Conservation (phyloP, 2,113 vertebrate genomes). For the Corynorhinus townsendii region DNA sequence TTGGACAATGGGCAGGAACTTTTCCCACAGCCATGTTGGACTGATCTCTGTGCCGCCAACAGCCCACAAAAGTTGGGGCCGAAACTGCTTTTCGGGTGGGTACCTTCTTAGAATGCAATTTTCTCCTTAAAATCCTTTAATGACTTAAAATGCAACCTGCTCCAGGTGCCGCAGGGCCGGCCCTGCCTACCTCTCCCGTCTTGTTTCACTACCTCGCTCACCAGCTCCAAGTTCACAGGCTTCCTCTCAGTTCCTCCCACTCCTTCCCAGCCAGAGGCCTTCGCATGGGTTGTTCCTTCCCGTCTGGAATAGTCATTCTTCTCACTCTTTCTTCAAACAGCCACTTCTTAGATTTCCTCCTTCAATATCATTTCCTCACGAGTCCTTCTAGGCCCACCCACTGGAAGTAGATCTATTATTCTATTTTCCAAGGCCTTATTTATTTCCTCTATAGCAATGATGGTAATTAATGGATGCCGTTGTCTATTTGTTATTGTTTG, state of each 20-base stretch:
- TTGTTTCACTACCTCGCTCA: neutral
- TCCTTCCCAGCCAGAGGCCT: neutral
- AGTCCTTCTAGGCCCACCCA: neutral
- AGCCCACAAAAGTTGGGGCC: neutral
- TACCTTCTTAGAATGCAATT: neutral
- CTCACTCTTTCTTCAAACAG: neutral
- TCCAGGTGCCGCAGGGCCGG: fast-evolving
- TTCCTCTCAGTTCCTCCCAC: neutral
- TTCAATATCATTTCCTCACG: neutral
- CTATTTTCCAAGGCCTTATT: neutral
- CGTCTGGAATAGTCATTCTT: neutral
- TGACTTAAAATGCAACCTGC: neutral
- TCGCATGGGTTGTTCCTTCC: neutral
- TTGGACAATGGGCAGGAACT: neutral
- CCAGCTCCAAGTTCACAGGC: neutral
- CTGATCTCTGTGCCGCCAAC: neutral
- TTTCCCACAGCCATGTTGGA: neutral
- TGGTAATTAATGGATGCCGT: neutral
- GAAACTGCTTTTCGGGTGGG: neutral
- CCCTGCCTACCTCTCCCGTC: neutral
- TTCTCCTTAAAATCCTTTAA: neutral
- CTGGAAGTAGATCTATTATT: neutral
- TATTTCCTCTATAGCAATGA: neutral
- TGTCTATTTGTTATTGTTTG: neutral
- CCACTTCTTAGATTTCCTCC: neutral